Evolutionary conservation across 2,113 vertebrate genomes (phyloP).

Genomic region (Scopus umbretta): DNA sequence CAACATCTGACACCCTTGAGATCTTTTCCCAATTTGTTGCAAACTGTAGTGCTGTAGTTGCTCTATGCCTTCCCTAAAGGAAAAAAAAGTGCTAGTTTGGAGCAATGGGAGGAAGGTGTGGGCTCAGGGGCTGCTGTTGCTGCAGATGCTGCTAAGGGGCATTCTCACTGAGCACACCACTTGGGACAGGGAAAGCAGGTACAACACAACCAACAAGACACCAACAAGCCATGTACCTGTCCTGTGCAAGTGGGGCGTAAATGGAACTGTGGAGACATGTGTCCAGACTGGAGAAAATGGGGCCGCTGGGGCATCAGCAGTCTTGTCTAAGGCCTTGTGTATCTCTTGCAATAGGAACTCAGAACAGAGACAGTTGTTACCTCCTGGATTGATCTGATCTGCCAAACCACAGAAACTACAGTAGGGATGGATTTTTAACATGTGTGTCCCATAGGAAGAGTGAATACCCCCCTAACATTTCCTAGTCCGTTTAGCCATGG

Average conservation of each 20-base stretch:
- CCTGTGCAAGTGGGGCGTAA: rapidly evolving
- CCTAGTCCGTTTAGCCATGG: background rate
- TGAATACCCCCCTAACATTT: background rate
- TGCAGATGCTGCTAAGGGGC: background rate
- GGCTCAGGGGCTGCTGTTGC: background rate
- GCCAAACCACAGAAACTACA: background rate
- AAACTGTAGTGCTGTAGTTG: background rate
- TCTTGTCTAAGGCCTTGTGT: background rate
- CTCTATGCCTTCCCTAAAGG: background rate
- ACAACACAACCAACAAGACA: background rate
- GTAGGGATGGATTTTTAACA: background rate
- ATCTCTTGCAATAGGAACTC: background rate
- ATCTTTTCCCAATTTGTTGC: background rate
- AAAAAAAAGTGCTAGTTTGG: background rate
- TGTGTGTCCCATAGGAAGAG: background rate
- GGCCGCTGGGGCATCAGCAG: no score
- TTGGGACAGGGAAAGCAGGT: rapidly evolving
- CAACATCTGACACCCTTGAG: background rate
- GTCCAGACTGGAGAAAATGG: background rate
- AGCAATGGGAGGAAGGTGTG: background rate
- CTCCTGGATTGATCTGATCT: background rate
- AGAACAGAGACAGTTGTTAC: background rate
- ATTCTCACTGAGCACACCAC: background rate
- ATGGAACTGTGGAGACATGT: background rate
- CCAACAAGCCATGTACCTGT: background rate